Evolutionary conservation across 2,888 invertebrate genomes (phyloP), one percentile per base, ranked within the genome.

Genomic region (Coenonympha arcania): DNA sequence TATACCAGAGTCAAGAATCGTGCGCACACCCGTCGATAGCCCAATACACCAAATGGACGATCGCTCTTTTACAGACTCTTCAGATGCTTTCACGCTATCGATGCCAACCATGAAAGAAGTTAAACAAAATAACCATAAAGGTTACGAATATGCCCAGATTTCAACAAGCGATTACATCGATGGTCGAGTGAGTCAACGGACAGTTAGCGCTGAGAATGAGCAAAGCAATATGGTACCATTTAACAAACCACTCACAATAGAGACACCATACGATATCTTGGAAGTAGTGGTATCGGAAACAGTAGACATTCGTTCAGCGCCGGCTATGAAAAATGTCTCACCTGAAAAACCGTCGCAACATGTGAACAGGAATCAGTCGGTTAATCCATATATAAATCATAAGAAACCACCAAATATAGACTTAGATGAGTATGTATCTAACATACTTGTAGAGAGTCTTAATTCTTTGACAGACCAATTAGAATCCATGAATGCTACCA

Each of bases 401-500:
- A 62, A 52, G 46, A 60, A 50, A 30, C 31, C 51, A 6, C 58
- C 56, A n/a, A 72, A 69, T 44, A 63, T 79, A 30, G 76, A 85
- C 58, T 74, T 88, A 16, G 88, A 88, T 61, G 79, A 83, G 57
- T 88, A 87, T 58, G 87, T 88, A 11, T 87, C 88, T 1, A 81
- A 81, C 59, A 81, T 88, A 59, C 65, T 88, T 28, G 84, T 88
- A 5, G 87, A 87, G 60, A 88, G 87, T 56, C 70, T 88, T 8
- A 79, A 86, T 61, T 84, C 87, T 2, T 65, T 87, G 55, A 76
- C 81, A 5, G 87, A 85, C 59, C 84, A 82, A 57, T 65, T 87
- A 6, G 85, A 87, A 56, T 73, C 67, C 30, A 81, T 83, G 76
- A 82, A 73, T 51, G 80, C 79, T 4, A 73, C 79, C 1, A 76